Evolutionary conservation across 1,140 invertebrate genomes (phyloP).

Genomic region (Drosophila burlai): DNA sequence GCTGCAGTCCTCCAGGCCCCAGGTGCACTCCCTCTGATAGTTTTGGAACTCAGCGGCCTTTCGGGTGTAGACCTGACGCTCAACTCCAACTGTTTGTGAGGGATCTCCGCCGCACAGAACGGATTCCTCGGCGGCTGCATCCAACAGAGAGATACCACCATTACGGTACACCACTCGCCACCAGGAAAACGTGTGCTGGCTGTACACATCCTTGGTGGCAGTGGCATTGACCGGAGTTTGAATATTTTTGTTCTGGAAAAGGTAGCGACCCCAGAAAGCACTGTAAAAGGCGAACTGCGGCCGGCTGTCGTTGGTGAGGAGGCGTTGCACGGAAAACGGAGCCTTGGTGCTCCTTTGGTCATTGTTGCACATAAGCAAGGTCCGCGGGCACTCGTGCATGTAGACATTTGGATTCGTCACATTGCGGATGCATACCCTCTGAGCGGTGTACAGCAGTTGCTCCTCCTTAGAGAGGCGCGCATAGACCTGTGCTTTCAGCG

Average conservation of each 20-base stretch:
- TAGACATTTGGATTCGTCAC: slow-evolving; percentile 46
- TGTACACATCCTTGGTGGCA: slow-evolving; percentile 68
- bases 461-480: slow-evolving; percentile 46
- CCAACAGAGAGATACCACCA: slow-evolving; percentile 50
- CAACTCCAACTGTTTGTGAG: slow-evolving; percentile 37
- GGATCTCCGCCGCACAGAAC: slow-evolving; percentile 68
- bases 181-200: slow-evolving; percentile 31
- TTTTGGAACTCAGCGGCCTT: slow-evolving; percentile 28
- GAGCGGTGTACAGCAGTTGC: slow-evolving; percentile 52
- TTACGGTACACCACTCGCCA: slow-evolving; percentile 48
- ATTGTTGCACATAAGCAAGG: slow-evolving; percentile 70
- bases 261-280: slow-evolving; percentile 59
- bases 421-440: slow-evolving; percentile 68
- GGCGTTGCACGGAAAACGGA: slow-evolving; percentile 50
- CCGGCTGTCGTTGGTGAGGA: no score
- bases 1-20: slow-evolving; percentile 72
- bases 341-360: slow-evolving; percentile 53
- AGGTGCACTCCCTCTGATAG: slow-evolving; percentile 60
- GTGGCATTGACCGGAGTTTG: slow-evolving; percentile 2
- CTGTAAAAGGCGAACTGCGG: no score
- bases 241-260: slow-evolving; percentile 1
- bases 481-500: slow-evolving; percentile 44
- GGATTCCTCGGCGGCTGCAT: slow-evolving; percentile 32
- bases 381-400: slow-evolving; percentile 69
- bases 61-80: slow-evolving; percentile 66